Percentiles rank a stretch among this genome's conserved stretches.
These are phyloP conservation scores for Cepphus grylle DNA, from an alignment of 2,113 vertebrate species.

Conservation along the genomic window DNA sequence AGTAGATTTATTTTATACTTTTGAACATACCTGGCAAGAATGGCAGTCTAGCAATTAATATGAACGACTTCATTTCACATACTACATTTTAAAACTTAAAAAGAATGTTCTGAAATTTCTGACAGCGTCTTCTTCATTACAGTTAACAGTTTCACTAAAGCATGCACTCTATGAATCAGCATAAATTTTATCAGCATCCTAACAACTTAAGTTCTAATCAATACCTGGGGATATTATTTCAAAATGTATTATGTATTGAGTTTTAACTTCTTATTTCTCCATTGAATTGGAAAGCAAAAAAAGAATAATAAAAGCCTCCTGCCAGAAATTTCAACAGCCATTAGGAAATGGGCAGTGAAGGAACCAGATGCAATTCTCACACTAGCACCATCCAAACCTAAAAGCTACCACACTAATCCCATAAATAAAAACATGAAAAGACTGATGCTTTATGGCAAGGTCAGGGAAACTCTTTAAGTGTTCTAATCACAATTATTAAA, in stretches of 20 bases:
- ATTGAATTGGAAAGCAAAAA: neutral
- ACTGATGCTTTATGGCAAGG: neutral
- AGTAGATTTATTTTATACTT: neutral
- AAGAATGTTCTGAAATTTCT: neutral
- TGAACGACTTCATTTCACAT: neutral
- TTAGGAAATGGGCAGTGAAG: neutral
- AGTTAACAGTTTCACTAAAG: neutral
- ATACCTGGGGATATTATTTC: neutral
- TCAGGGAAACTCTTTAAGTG: neutral
- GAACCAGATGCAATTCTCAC: neutral
- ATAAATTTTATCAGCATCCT: neutral
- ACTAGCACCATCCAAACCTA: neutral
- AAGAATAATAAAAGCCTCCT: neutral
- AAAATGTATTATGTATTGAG: neutral
- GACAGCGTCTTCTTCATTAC: neutral
- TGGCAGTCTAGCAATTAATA: neutral
- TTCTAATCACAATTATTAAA: neutral
- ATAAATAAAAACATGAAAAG: neutral
- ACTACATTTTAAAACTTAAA: neutral
- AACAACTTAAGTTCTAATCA: neutral
- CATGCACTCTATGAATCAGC: rapidly evolving
- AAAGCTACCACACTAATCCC: neutral
- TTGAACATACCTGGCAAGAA: neutral
- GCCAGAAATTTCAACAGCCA: neutral
- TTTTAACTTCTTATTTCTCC: neutral